Conservation (phyloP, 2,797 vertebrate species). For the Malurus splendens region DNA sequence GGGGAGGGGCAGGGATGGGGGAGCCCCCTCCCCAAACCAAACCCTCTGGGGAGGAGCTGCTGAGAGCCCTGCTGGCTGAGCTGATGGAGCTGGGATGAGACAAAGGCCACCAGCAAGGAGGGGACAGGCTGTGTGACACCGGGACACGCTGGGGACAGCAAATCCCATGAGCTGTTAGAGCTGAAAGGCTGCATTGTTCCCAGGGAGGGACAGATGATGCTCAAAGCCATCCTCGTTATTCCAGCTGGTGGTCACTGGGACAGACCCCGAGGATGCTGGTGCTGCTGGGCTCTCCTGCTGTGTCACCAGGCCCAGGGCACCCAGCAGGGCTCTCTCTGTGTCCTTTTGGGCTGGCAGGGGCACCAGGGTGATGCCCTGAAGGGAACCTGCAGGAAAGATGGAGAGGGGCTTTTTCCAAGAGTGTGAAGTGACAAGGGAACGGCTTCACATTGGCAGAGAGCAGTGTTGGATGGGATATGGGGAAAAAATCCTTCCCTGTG, state of each 20-base stretch:
- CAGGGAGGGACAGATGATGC: background rate
- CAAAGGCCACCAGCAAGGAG: background rate
- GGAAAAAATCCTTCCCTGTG: background rate
- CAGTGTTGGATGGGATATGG: background rate
- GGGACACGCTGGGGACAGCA: background rate
- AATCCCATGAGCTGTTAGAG: background rate
- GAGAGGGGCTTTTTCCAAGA: background rate
- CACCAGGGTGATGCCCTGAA: background rate
- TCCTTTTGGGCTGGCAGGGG: background rate
- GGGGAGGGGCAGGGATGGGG: background rate
- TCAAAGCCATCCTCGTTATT: background rate
- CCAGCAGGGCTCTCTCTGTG: background rate
- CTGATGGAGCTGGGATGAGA: background rate
- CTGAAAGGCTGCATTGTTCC: background rate
- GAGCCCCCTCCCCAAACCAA: too few species aligned
- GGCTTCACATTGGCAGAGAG: background rate
- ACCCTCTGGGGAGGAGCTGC: background rate
- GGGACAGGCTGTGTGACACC: fast-evolving
- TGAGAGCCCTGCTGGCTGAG: background rate
- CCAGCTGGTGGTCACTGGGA: background rate
- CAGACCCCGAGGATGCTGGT: fast-evolving
- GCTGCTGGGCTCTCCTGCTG: background rate
- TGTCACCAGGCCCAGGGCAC: background rate
- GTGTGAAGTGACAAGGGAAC: too few species aligned
- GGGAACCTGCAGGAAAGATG: background rate